These are phyloP conservation scores for Nemapogon koenigi DNA, from an alignment of 2,888 invertebrate species.

Conservation along the genomic window DNA sequence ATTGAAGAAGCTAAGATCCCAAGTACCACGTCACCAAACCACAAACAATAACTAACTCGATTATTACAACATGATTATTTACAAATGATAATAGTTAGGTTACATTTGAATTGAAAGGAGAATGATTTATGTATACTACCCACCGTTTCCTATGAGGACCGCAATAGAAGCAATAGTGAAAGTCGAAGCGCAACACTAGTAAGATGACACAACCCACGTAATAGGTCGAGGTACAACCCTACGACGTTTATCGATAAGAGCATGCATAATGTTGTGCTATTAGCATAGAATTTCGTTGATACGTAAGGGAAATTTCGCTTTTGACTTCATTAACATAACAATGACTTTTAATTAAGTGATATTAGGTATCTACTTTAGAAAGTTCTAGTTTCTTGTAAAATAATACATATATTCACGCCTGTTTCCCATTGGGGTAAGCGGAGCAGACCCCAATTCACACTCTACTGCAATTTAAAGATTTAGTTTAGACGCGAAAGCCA, in stretches of 20 bases:
- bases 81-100: slow-evolving; percentile 6
- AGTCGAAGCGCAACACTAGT: slow-evolving; percentile 5
- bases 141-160: slow-evolving; percentile 3
- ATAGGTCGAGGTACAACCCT: slow-evolving; percentile 6
- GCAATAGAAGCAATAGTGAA: slow-evolving; percentile 6
- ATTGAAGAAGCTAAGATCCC: too few species aligned
- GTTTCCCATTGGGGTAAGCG: too few species aligned
- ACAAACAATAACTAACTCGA: background rate
- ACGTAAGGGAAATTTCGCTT: background rate
- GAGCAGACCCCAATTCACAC: too few species aligned
- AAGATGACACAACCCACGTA: slow-evolving; percentile 7
- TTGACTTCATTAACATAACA: slow-evolving; percentile 1
- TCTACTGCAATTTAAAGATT: too few species aligned
- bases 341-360: slow-evolving; percentile 3
- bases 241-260: slow-evolving; percentile 7
- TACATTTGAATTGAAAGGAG: slow-evolving; percentile 5
- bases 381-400: too few species aligned
- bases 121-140: slow-evolving; percentile 5
- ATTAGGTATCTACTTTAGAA: too few species aligned
- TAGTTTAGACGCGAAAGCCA: too few species aligned
- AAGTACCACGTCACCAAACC: background rate
- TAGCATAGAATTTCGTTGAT: slow-evolving; percentile 3
- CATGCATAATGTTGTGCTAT: slow-evolving; percentile 8
- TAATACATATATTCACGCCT: too few species aligned
- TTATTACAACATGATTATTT: too few species aligned